A percentile compares a stretch with the other conserved stretches of the same genome.
These are phyloP conservation scores for Podilymbus podiceps DNA, from an alignment of 2,113 vertebrate species.

Conservation along the genomic window DNA sequence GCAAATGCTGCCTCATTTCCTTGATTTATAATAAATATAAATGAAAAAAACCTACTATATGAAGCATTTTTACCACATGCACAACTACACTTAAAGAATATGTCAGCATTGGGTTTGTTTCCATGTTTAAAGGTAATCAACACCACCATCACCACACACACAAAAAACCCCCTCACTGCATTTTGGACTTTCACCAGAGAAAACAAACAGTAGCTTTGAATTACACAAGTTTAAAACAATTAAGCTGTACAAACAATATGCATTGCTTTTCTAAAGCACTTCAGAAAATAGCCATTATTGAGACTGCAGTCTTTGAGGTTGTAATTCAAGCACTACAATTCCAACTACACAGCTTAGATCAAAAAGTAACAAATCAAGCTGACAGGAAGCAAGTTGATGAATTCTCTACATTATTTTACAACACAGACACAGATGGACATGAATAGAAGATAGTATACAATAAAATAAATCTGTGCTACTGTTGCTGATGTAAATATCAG, in stretches of 20 bases:
- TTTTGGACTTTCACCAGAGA: background rate
- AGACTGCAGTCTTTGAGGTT: background rate
- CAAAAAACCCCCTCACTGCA: background rate
- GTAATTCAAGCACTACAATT: background rate
- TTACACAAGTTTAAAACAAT: background rate
- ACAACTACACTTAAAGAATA: background rate
- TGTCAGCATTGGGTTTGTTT: background rate
- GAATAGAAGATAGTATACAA: background rate
- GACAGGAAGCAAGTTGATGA: background rate
- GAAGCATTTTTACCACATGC: background rate
- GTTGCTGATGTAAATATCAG: background rate
- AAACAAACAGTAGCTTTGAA: background rate
- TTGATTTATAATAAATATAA: background rate
- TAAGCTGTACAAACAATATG: background rate
- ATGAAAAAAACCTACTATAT: background rate
- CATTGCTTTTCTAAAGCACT: background rate
- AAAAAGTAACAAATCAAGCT: constrained; percentile 41
- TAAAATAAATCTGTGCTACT: background rate
- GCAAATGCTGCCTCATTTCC: background rate
- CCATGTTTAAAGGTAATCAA: background rate
- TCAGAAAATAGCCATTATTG: constrained; percentile 25
- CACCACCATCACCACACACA: too few species aligned
- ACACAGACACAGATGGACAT: background rate
- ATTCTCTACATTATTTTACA: constrained; percentile 31
- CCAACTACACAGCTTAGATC: constrained; percentile 15